Base-by-base conservation (phyloP, 1,140 invertebrate species). In the Drosophila lini region DNA sequence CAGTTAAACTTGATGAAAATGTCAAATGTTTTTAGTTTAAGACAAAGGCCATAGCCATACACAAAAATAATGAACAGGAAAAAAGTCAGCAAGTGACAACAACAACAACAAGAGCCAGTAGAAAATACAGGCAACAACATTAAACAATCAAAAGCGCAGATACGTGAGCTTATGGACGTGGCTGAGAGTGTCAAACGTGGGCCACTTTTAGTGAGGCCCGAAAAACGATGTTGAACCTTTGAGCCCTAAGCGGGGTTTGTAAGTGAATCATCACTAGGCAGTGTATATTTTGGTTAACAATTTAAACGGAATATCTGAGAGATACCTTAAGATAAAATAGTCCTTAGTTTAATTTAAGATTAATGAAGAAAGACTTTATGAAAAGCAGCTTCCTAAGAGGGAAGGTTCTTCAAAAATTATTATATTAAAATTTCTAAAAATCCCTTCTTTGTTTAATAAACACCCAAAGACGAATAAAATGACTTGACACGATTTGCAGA, bases 1-100 rank as follows among this genome's bases (percentile, higher is more conserved):
- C 75, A 74, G 81, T 78, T 78, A 81, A 85, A 86, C 74, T 85
- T 85, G 81, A 85, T 85, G 81, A 85, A 85, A 85, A 85, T 88
- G 82, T 86, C 82, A 86, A 86, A 86, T 88, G 82, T 86, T 88
- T 82, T 76, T 88, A 76, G 83, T 71, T 77, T 88, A 86, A 82
- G 83, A 82, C 82, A 86, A 86, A 86, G 83, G 82, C 83, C 82
- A 88, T 59, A 78, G 65, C 31, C 59, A 68, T 61, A 78, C 62
- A 80, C 45, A 70, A 60, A 78, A 65, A 63, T 47, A 62, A 63
- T 61, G 50, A 74, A 68, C 53, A 75, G 50, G 34, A 42, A 77
- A 59, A 62, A 76, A 48, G 13, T 13, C 41, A 40, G 11, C 60
- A 42, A 65, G 65, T 67, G 61, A 76, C 60, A 64, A 53, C 34